Evolutionary conservation across 2,888 invertebrate genomes (phyloP), one percentile per base, ranked within the genome.

Genomic region (Drosophila mimetica): DNA sequence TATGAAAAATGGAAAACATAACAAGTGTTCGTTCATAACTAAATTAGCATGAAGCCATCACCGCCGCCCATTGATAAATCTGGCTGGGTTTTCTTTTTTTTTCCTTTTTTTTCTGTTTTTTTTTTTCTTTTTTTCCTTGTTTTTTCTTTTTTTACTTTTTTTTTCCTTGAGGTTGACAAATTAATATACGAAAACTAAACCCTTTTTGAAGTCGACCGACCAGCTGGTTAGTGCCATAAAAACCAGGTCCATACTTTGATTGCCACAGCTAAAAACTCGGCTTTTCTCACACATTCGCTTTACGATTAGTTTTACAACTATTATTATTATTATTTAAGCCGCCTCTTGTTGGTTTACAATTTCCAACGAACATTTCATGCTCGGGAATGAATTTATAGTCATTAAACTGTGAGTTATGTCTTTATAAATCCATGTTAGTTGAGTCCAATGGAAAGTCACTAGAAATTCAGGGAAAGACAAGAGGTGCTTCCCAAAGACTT

Each of bases 241-340:
- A 59, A 60, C 47, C 57, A 37, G 51, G 54, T 65, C 58, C 79
- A 86, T 86, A 80, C 67, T 84, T 86, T 83, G 84, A 84, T 84
- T 81, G 61, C 55, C 50, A 34, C 32, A 36, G 14, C 36, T 11
- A 8, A 41, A 52, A 66, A 44, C 20, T 44, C 52, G 32, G 20
- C 64, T 50, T 57, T 70, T 71, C 67, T 69, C 59, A 58, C 67
- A 30, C 71, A 50, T 46, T 46, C 25, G 36, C 50, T 67, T 70
- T 70, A 70, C 28, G 58, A 70, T 32, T 44, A 55, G 32, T 67
- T 66, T 51, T 42, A 69, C 54, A 47, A 69, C 66, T 44, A 28
- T 67, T 54, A 54, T 46, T 65, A 46, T 46, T 52, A 53, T 67
- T 32, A 39, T 46, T 44, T 52, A 28, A 28, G 25, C 25, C 16